Evolutionary conservation across 2,888 invertebrate genomes (phyloP).

Genomic region (Steinernema scapterisci): DNA sequence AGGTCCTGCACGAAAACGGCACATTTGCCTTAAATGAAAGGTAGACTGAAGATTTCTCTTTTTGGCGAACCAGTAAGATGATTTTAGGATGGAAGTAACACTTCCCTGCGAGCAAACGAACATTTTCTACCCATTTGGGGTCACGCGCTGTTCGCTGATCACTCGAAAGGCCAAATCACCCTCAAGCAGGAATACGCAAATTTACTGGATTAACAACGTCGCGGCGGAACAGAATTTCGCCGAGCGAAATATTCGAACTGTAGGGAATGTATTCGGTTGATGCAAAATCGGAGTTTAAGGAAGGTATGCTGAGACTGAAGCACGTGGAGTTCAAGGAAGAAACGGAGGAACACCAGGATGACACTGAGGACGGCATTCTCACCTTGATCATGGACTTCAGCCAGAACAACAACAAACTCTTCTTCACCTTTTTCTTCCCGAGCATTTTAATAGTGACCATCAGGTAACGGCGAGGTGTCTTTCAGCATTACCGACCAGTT

Average conservation of each 20-base stretch:
- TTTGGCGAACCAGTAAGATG: background rate
- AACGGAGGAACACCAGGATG: background rate
- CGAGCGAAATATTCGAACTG: background rate
- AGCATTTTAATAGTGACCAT: conserved; percentile 46
- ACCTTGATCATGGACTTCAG: conserved; percentile 13
- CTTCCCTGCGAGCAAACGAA: conserved; percentile 15
- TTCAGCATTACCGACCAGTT: background rate
- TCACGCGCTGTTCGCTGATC: conserved; percentile 16
- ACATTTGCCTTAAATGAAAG: conserved; percentile 8
- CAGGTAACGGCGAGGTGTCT: conserved; percentile 36
- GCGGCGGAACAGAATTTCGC: background rate
- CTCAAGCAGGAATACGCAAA: background rate
- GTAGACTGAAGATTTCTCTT: background rate
- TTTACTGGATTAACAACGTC: conserved; percentile 9
- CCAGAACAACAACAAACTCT: conserved; percentile 31
- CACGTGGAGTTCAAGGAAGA: conserved; percentile 15
- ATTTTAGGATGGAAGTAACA: conserved; percentile 2
- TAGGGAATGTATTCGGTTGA: no score
- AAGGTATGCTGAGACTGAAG: background rate
- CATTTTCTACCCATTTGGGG: conserved; percentile 19
- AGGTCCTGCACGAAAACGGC: conserved; percentile 9
- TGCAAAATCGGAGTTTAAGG: no score
- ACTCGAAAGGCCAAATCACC: conserved; percentile 15
- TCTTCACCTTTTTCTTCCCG: conserved; percentile 42
- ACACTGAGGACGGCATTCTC: conserved; percentile 4